Base-by-base conservation (phyloP, 2,888 invertebrate genomes). In the Amphipoea lucens region DNA sequence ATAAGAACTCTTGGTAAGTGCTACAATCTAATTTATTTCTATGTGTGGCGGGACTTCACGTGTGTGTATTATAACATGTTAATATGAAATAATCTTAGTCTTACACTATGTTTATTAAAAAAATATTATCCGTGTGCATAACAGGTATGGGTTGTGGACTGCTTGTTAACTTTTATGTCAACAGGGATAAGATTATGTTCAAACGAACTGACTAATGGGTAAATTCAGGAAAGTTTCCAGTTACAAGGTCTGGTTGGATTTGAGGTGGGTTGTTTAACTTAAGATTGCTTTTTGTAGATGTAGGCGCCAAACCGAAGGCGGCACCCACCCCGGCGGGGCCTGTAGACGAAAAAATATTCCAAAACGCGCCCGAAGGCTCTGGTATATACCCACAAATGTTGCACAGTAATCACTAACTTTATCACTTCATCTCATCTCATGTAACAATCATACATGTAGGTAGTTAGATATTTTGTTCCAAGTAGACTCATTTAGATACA, bases 1-100 rank as follows among this genome's bases (percentile, higher is more conserved):
- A 98, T 99, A 89, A 97, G 98, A 93, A 99, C 99, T 79, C 97
- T 98, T 93, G 99, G 99, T 99, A 97, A 97, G 97, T 95, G 75
- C 17, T 51, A 75, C 48, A 73, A 60, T 62, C 12, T 14, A 40
- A 2, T 57, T 42, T 29, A 69, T 36, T n/a, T 65, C 17, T 66
- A 23, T 72, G 36, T 75, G 76, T 85, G 79, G 69, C 63, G 88
- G 87, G 83, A 69, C n/a, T 65, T 82, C 40, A 78, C 57, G 51
- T 73, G 29, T 69, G 60, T 60, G 60, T 51, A 42, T 63, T n/a
- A 74, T 82, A 84, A 84, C 73, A 70, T 72, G 57, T 62, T 42
- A 70, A 11, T 71, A 63, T n/a, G 17, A 40, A 60, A 65, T 60
- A 66, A 74, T 57, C 5, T 48, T 45, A 51, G 29, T 40, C 9